Base-by-base conservation (phyloP, 2,113 vertebrate genomes). In the Mandrillus leucophaeus region DNA sequence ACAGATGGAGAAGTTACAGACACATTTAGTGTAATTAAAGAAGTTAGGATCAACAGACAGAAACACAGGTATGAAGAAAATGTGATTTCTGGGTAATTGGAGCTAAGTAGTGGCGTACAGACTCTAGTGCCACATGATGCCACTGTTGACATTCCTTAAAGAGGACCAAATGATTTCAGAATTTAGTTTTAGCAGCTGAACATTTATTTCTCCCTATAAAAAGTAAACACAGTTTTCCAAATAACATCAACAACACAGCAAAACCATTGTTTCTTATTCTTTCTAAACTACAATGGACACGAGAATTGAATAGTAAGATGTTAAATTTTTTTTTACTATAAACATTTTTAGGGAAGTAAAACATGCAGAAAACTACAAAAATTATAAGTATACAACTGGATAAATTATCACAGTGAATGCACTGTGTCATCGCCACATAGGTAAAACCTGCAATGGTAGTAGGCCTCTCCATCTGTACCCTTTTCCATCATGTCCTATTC, bases 1-100 rank as follows among this genome's bases (percentile, higher is more conserved):
- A 99, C 99, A 66, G 99, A 99, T 70, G 99, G 99, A 95, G 99
- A 99, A 97, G 99, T 99, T 79, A 35, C 0, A 6, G 99, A 99
- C 94, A 99, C 99, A 27, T 98, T 98, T 92, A 93, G 98, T 23
- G 98, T 99, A 43, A 98, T 99, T 20, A 73, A 96, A 43, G 98
- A 99, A 97, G 99, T 99, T 92, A 98, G 82, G 85, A 96, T 8
- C 43, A 98, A 99, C 88, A 78, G 96, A 35, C 83, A 90, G n/a
- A 98, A 97, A 14, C 99, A 99, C 98, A 99, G 99, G 99, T 99
- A 98, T 66, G 48, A 38, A 20, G 16, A 25, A 3, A 59, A 6
- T 4, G 16, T 43, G 18, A 22, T 17, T 87, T 76, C 55, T 66
- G 30, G 40, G 11, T 80, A 55, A 45, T 11, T 48, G 22, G 16